Conservation (phyloP, 2,113 vertebrate species). For the Eublepharis macularius region DNA sequence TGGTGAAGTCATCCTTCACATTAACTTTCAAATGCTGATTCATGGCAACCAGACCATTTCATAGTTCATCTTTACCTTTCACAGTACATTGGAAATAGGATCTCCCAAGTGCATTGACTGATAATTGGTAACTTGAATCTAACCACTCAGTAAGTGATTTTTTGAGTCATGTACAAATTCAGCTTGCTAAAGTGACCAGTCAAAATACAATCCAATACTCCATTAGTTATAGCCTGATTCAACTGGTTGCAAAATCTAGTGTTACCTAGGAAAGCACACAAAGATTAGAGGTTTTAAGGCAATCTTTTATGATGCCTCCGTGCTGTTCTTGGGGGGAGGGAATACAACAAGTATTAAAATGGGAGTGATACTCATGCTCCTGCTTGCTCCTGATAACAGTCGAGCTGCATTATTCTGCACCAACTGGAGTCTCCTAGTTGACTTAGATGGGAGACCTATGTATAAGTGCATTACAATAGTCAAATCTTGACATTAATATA, state of each 20-base stretch:
- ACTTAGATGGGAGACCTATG: no score
- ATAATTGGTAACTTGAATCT: background rate
- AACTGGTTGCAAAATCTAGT: background rate
- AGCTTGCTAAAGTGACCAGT: background rate
- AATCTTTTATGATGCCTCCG: conserved; percentile 18
- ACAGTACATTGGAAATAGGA: background rate
- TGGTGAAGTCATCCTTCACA: background rate
- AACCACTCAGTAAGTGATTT: background rate
- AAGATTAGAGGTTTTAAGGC: conserved; percentile 22
- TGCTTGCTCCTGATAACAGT: no score
- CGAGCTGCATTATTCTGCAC: no score
- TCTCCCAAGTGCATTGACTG: background rate
- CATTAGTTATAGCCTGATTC: conserved; percentile 22
- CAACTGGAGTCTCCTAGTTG: no score
- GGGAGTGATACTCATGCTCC: no score
- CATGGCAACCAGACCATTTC: background rate
- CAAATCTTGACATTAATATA: no score
- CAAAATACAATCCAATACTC: conserved; percentile 2
- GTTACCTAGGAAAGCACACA: conserved; percentile 23
- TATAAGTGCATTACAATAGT: no score
- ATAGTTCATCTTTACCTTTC: background rate
- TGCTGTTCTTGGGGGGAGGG: background rate
- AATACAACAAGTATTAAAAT: no score
- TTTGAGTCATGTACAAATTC: background rate
- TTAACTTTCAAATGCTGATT: background rate